A percentile compares a stretch with the other conserved stretches of the same genome.
Evolutionary conservation across 2,888 invertebrate species (phyloP).

Genomic region (Hirtodrosophila confusa): DNA sequence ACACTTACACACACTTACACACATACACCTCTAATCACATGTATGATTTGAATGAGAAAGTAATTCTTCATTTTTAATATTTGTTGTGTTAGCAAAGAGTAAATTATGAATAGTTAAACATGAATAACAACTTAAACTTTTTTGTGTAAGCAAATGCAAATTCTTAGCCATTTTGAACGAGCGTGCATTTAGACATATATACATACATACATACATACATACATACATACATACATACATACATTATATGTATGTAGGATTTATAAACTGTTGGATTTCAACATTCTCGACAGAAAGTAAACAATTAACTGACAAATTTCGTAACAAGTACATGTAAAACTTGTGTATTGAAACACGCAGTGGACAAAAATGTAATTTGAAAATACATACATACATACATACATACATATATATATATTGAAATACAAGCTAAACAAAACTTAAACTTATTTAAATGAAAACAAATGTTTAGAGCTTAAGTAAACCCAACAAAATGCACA

Average conservation of each 20-base stretch:
- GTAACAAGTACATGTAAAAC: slow-evolving; percentile 6
- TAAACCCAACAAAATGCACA: slow-evolving; percentile 53
- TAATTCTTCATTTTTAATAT: slow-evolving; percentile 44
- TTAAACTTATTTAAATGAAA: slow-evolving; percentile 53
- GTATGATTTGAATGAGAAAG: slow-evolving; percentile 43
- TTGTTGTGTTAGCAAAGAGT: slow-evolving; percentile 54
- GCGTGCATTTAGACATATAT: slow-evolving; percentile 72
- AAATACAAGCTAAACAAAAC: slow-evolving; percentile 36
- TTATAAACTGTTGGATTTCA: slow-evolving; percentile 27
- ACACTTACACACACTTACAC: slow-evolving; percentile 19
- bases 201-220: slow-evolving; percentile 15
- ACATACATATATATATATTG: neutral
- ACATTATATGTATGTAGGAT: slow-evolving; percentile 22
- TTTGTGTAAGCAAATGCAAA: slow-evolving; percentile 48
- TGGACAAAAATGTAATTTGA: too few relatives aligned
- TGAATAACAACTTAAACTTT: slow-evolving; percentile 18
- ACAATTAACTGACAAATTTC: neutral
- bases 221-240: slow-evolving; percentile 11
- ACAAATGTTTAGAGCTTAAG: slow-evolving; percentile 58
- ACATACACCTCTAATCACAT: slow-evolving; percentile 35
- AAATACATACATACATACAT: neutral
- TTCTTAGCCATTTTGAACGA: slow-evolving; percentile 77
- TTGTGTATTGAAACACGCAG: too few relatives aligned
- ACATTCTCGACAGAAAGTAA: neutral
- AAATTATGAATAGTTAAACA: slow-evolving; percentile 10